phyloP scores from a whole-genome alignment of 2,797 vertebrate species.

The Miichthys miiuy region DNA sequence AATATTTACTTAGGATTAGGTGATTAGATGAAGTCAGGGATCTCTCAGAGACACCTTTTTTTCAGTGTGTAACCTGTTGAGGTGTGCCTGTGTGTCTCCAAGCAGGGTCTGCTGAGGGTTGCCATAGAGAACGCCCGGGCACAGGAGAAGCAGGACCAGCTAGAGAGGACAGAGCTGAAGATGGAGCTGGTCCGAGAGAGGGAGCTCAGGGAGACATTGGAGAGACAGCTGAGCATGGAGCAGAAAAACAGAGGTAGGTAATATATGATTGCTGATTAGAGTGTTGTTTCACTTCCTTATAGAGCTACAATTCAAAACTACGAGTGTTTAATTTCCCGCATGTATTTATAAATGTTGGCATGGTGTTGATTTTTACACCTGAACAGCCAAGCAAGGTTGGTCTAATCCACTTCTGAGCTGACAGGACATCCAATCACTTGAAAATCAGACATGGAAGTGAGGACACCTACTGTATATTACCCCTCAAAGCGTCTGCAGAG shows the following conservation, averaged over 20 bases:
- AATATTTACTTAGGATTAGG: background rate
- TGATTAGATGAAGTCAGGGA: background rate
- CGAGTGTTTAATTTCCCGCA: conserved; percentile 15
- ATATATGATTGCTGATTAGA: conserved; percentile 8
- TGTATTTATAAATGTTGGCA: conserved; percentile 36
- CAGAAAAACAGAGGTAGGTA: conserved; percentile 96
- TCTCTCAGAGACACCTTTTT: background rate
- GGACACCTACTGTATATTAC: conserved; percentile 64
- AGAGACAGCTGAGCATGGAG: conserved; percentile 97
- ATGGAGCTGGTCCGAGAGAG: conserved; percentile 98
- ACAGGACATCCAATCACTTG: conserved; percentile 54
- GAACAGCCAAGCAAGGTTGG: conserved; percentile 33
- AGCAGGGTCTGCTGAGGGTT: conserved; percentile 98
- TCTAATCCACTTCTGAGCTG: conserved; percentile 57
- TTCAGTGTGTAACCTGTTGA: conserved; percentile 77
- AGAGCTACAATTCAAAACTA: background rate
- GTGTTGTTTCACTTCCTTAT: conserved; percentile 13
- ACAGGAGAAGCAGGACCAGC: conserved; percentile 98
- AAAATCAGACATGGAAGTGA: conserved; percentile 66
- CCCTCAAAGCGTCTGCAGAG: conserved; percentile 59
- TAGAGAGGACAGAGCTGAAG: conserved; percentile 99
- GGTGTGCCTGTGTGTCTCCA: conserved; percentile 78
- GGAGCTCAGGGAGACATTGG: conserved; percentile 96
- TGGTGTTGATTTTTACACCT: conserved; percentile 33
- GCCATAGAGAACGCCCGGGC: conserved; percentile 98